Base-by-base conservation (phyloP, 2,113 vertebrate genomes). In the Channa argus region DNA sequence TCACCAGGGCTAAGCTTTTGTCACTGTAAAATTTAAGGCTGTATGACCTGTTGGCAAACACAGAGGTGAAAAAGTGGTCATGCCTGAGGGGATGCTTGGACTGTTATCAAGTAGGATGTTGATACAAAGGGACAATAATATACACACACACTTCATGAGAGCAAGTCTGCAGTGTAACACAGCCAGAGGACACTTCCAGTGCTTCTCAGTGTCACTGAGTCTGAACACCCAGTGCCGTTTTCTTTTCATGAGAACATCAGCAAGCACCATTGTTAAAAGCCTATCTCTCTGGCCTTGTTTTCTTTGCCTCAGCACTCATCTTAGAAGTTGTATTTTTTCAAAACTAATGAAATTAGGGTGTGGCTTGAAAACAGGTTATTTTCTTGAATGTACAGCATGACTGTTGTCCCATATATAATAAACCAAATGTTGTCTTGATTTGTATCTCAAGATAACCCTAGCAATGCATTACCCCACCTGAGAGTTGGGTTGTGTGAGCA, bases 51-150 rank as follows among this genome's bases (percentile, higher is more conserved):
- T 74, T 77, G 76, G 78, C 72, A 63, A 74, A 54, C 56, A 5
- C 34, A 0, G 24, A 68, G 49, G 69, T 75, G 72, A 75, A 79
- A 77, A 71, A 59, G 64, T 67, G 73, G 15, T 60, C 49, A 46
- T 83, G 71, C 65, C 54, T 79, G 63, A 76, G 76, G 81, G 80
- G 78, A 63, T 58, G 10, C 43, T 83, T 89, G 86, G 83, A 73
- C 62, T 14, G 37, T 14, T 15, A 73, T 84, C 85, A 86, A 90
- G 79, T 79, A 79, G 86, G 90, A 88, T 92, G 90, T 94, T 91
- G 85, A 92, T 81, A 84, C 77, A 76, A 86, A 80, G 76, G 55
- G 84, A 88, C 80, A 75, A 74, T 75, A 74, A 89, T 85, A 70
- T 80, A 86, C 49, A 83, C 81, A 79, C 65, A 71, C 55, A 41